Evolutionary conservation across 1,140 invertebrate genomes (phyloP), one percentile per base, ranked within the genome.

Genomic region (Drosophila oshimai): DNA sequence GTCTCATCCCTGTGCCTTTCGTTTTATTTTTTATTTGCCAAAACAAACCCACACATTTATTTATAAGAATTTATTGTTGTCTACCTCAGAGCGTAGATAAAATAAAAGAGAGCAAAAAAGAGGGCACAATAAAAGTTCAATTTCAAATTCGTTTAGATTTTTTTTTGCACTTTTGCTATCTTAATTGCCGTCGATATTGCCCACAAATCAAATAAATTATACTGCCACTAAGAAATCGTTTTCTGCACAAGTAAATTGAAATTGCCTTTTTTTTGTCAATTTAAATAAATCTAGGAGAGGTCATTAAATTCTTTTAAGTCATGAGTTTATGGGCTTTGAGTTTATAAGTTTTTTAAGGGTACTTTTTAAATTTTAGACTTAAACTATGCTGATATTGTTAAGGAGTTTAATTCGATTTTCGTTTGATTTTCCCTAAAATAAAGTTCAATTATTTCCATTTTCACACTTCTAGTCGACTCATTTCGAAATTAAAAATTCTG

Each of bases 1-100:
- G 39, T 29, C 49, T 64, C 46, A 26, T 31, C 37, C 29, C 13
- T 10, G 68, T 61, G 22, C 18, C 22, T 41, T 18, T 26, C 34
- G 37, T 70, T 53, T 71, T 53, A 55, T 71, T 62, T 75, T 72
- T 53, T 61, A 51, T 64, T 68, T 61, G n/a, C 24, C 37, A 29
- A 42, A 28, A 33, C 37, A n/a, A 39, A 17, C 34, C 15, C 20
- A 29, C 51, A 67, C 41, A 68, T 61, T 67, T 86, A 71, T 86
- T 86, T 84, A 80, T 68, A 73, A 64, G 53, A 84, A 80, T 84
- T 84, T 86, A 86, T 84, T 84, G 75, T 75, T 84, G 80, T 79
- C 75, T 84, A 86, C 75, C 75, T 84, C 75, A 68, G 44, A 62
- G 80, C 75, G 55, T 51, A 75, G 79, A 84, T 84, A 87, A 80